These are phyloP conservation scores for Teleogryllus occipitalis DNA, from an alignment of 1,140 invertebrate species.

Conservation along the genomic window DNA sequence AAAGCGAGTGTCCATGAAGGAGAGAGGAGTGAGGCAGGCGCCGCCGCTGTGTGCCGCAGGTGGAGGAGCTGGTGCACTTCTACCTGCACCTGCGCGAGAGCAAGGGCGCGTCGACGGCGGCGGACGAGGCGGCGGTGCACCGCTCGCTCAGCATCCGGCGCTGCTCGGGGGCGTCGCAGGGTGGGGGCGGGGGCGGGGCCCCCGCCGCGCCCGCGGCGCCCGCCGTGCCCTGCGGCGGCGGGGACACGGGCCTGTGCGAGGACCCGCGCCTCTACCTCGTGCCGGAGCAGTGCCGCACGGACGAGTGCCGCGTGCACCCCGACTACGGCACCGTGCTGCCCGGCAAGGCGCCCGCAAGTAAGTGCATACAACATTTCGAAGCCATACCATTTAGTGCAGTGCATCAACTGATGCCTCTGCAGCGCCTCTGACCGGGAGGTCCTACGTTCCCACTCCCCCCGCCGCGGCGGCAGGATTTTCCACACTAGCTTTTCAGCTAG, in stretches of 20 bases:
- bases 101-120: constrained; percentile 29
- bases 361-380: no score
- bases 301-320: neutral
- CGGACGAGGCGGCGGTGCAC: constrained; percentile 57
- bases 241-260: neutral
- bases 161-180: constrained; percentile 21
- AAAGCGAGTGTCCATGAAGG: no score
- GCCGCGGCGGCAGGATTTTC: no score
- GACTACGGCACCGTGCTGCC: neutral
- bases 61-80: constrained; percentile 71
- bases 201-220: constrained; percentile 29
- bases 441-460: no score
- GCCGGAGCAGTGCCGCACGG: no score
- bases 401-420: no score
- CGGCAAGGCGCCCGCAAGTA: no score
- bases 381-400: no score
- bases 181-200: constrained; percentile 32
- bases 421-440: no score
- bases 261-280: constrained; percentile 26
- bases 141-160: constrained; percentile 31
- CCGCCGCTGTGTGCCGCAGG: constrained; percentile 44
- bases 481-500: no score
- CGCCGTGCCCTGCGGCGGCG: constrained; percentile 33
- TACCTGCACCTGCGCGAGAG: constrained; percentile 44
- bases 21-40: no score